Conservation (phyloP, 1,140 invertebrate species). For the Aphaenogaster ashmeadi region DNA sequence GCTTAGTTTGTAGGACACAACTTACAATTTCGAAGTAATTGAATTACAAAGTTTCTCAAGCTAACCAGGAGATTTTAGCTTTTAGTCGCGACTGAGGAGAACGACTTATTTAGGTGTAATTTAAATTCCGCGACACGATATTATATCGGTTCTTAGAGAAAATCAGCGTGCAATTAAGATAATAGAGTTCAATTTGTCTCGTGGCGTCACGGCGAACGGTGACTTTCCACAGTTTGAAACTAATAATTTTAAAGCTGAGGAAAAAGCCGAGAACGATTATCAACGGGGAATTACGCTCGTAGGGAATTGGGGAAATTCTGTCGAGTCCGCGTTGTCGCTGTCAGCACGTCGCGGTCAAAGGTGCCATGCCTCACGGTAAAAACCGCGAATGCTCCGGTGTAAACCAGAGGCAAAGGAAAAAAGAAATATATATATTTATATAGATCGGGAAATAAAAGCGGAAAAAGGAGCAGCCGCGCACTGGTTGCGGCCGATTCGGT, state of each 20-base stretch:
- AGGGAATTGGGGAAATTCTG: constrained; percentile 40
- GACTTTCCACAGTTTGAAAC: not conserved
- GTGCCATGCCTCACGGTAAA: constrained; percentile 51
- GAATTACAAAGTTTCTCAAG: constrained; percentile 45
- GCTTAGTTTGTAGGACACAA: constrained; percentile 24
- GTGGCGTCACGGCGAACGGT: not conserved
- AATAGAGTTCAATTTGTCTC: not conserved
- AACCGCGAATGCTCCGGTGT: constrained; percentile 61
- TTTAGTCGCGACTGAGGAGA: constrained; percentile 23
- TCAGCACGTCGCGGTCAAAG: constrained; percentile 62
- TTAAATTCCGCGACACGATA: constrained; percentile 35
- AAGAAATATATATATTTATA: constrained; percentile 58
- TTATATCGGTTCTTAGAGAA: constrained; percentile 18
- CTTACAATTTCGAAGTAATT: constrained; percentile 46
- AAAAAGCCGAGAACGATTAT: constrained; percentile 20
- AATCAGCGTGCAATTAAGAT: constrained; percentile 13
- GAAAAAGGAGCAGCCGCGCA: constrained; percentile 64
- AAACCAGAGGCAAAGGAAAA: constrained; percentile 42
- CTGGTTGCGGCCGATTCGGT: constrained; percentile 48
- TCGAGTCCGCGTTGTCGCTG: constrained; percentile 65
- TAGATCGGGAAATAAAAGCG: constrained; percentile 64
- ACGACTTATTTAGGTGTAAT: constrained; percentile 45
- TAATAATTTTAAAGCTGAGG: constrained; percentile 23
- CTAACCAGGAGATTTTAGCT: constrained; percentile 49
- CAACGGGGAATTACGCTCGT: not conserved